Evolutionary conservation across 2,113 vertebrate genomes (phyloP).

Genomic region (human (Homo sapiens)): DNA sequence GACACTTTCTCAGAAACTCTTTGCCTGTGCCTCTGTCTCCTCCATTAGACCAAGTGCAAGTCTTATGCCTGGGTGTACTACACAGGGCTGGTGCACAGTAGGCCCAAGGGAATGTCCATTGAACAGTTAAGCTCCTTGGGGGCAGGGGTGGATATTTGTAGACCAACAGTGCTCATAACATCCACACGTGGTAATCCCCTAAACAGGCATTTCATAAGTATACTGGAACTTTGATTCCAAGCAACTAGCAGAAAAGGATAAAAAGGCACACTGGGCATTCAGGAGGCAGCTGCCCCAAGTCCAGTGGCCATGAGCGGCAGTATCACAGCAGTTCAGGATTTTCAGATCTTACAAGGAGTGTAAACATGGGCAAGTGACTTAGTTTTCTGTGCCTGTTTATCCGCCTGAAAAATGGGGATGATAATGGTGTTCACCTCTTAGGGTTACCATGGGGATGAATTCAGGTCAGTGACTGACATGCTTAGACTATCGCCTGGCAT

Average conservation of each 20-base stretch:
- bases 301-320: background rate
- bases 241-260: background rate
- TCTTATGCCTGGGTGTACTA: fast-evolving
- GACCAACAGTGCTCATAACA: background rate
- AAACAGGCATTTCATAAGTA: background rate
- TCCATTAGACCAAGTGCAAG: background rate
- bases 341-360: fast-evolving
- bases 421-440: fast-evolving
- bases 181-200: background rate
- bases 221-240: background rate
- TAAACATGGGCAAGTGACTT: background rate
- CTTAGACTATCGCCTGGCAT: fast-evolving
- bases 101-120: background rate
- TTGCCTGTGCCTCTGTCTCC: background rate
- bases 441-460: background rate
- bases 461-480: background rate
- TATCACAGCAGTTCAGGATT: background rate
- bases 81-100: background rate
- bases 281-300: background rate
- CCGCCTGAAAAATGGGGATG: background rate
- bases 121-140: background rate
- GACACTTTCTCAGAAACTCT: background rate
- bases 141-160: background rate
- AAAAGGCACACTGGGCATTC: background rate
- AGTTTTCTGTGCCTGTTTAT: background rate